These are phyloP conservation scores for Phymastichus coffea DNA, from an alignment of 1,140 invertebrate species.

Conservation along the genomic window DNA sequence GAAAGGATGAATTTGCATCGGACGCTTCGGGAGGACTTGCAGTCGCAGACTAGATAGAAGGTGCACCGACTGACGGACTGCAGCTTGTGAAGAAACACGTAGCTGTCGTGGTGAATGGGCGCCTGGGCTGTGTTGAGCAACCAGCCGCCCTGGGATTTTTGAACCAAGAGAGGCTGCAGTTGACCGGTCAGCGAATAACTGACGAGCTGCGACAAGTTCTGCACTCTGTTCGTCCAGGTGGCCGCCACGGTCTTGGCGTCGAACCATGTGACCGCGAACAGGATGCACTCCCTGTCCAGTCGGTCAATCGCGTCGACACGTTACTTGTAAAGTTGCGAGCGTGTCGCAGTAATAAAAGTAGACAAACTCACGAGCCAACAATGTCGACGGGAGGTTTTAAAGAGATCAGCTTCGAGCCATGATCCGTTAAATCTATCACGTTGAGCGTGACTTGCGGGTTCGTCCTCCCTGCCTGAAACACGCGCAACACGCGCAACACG, in stretches of 20 bases:
- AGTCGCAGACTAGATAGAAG: too few relatives aligned
- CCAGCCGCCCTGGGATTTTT: slow-evolving; percentile 39
- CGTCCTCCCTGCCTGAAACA: slow-evolving; percentile 52
- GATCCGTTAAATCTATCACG: slow-evolving; percentile 51
- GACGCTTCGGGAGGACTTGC: too few relatives aligned
- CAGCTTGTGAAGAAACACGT: slow-evolving; percentile 45
- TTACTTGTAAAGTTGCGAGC: too few relatives aligned
- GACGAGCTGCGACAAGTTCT: slow-evolving; percentile 64
- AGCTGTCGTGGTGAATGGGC: slow-evolving; percentile 27
- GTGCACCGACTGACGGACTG: slow-evolving; percentile 30
- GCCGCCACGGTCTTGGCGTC: slow-evolving; percentile 65
- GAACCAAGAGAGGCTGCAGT: slow-evolving; percentile 24
- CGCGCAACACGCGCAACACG: neutral
- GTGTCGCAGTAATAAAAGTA: too few relatives aligned
- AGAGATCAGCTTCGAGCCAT: slow-evolving; percentile 31
- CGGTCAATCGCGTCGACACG: neutral
- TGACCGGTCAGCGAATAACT: slow-evolving; percentile 50
- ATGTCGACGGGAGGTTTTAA: slow-evolving; percentile 38
- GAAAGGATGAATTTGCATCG: neutral
- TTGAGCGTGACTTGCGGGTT: slow-evolving; percentile 56
- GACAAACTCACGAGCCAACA: slow-evolving; percentile 40
- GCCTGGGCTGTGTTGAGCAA: slow-evolving; percentile 20
- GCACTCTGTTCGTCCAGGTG: slow-evolving; percentile 83
- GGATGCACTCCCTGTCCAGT: slow-evolving; percentile 63
- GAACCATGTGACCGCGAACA: slow-evolving; percentile 75